phyloP scores from a whole-genome alignment of 2,888 invertebrate species.

The Seladonia tumulorum region DNA sequence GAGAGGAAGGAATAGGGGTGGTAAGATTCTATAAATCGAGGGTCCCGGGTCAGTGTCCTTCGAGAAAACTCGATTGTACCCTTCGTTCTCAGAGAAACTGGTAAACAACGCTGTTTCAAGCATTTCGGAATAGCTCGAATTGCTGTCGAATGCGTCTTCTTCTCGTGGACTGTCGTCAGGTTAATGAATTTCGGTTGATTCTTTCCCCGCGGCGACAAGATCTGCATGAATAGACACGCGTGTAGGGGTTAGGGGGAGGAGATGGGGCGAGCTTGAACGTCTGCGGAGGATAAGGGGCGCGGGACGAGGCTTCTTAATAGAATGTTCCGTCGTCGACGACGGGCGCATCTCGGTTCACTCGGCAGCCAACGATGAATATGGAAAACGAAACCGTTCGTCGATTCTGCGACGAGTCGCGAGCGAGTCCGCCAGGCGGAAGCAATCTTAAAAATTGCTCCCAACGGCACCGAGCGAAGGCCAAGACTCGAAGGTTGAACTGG shows the following conservation, averaged over 20 bases:
- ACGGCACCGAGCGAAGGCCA: conserved; percentile 64
- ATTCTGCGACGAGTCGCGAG: conserved; percentile 49
- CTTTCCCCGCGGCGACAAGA: not conserved
- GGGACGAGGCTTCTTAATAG: conserved; percentile 22
- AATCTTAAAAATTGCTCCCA: conserved; percentile 80
- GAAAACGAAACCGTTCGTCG: conserved; percentile 50
- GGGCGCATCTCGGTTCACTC: conserved; percentile 2
- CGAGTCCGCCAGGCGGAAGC: conserved; percentile 68
- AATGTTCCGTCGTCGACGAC: conserved; percentile 22
- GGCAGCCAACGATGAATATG: conserved; percentile 29
- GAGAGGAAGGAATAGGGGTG: not conserved
- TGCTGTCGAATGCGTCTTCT: not conserved
- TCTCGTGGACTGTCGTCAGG: not conserved
- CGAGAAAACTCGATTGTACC: too few species aligned
- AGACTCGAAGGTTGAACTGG: conserved; percentile 63
- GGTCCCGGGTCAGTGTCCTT: too few species aligned
- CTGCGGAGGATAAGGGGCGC: not conserved
- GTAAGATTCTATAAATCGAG: not conserved
- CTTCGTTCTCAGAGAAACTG: too few species aligned
- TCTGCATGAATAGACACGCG: not conserved
- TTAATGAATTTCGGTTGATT: not conserved
- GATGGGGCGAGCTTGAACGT: not conserved
- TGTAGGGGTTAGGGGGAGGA: not conserved
- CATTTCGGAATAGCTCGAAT: too few species aligned
- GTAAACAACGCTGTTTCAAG: too few species aligned